phyloP scores from a whole-genome alignment of 1,140 invertebrate genomes.

The Bombus picipes region DNA sequence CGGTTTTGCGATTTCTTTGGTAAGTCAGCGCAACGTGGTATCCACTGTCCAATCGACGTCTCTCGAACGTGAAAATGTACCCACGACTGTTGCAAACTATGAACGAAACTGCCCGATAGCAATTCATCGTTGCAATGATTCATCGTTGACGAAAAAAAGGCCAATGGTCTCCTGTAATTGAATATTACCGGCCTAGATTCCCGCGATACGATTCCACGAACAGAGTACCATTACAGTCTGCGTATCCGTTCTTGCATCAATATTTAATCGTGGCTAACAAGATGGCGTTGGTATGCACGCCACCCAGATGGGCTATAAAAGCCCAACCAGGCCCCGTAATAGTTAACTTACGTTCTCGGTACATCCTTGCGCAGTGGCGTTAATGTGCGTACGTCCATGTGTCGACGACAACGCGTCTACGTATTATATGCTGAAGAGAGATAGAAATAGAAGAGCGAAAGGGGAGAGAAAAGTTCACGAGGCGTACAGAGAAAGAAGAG shows the following conservation, averaged over 20 bases:
- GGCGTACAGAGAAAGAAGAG: background rate
- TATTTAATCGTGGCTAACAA: slow-evolving; percentile 76
- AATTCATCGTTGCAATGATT: background rate
- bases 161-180: slow-evolving; percentile 22
- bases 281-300: slow-evolving; percentile 73
- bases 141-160: background rate
- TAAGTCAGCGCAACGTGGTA: no score
- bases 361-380: slow-evolving; percentile 31
- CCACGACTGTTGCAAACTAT: background rate
- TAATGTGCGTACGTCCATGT: background rate
- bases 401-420: slow-evolving; percentile 6
- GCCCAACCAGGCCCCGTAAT: slow-evolving; percentile 51
- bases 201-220: slow-evolving; percentile 57
- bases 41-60: no score
- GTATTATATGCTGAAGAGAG: background rate
- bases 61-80: background rate
- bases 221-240: slow-evolving; percentile 33
- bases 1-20: background rate
- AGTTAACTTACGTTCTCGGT: slow-evolving; percentile 53
- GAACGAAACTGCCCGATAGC: background rate
- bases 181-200: slow-evolving; percentile 55
- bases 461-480: background rate
- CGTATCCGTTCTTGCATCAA: slow-evolving; percentile 76
- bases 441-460: background rate
- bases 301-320: slow-evolving; percentile 70